Evolutionary conservation across 2,888 invertebrate genomes (phyloP), one percentile per base, ranked within the genome.

Genomic region (Entomobrya multifasciata): DNA sequence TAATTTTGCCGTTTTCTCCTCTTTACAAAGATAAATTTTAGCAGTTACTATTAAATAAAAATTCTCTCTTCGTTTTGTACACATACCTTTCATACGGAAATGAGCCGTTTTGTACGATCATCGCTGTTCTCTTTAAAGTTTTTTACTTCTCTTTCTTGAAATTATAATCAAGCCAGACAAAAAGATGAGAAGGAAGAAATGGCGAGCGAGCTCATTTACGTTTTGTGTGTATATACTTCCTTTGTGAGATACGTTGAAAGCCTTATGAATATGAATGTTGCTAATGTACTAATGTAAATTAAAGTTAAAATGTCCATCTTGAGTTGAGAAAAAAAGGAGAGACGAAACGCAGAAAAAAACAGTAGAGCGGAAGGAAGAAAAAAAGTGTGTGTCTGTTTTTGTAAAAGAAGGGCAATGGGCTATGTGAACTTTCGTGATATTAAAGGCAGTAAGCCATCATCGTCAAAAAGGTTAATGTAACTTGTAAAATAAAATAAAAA

Each of bases 241-340:
- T n/a, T n/a, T n/a, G n/a, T n/a, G n/a, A n/a, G n/a, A n/a, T n/a
- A n/a, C n/a, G 13, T 57, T 25, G 27, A 76, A 76, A 76, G 44
- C 44, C 85, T 78, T 79, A 85, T 85, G 85, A 85, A 85, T 85
- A 85, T 85, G 85, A 79, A 85, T 85, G 77, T 27, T 22, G 55
- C 70, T 70, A 70, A 82, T 72, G 47, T 74, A 62, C 84, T 84
- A 70, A 84, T 84, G 77, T 30, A 84, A 84, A 84, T 84, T 84
- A 84, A 84, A 84, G 52, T 84, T 55, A 36, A 62, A 74, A 57
- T n/a, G 60, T 30, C 55, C 67, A 22, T 30, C 67, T 36, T 67
- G 60, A 74, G 30, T 13, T 57, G 25, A 25, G 22, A 44, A 67
- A 67, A 36, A n/a, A 20, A 67, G 41, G 17, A 44, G 20, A 44